Conservation (phyloP, 2,113 vertebrate species). For the Passer montanus region DNA sequence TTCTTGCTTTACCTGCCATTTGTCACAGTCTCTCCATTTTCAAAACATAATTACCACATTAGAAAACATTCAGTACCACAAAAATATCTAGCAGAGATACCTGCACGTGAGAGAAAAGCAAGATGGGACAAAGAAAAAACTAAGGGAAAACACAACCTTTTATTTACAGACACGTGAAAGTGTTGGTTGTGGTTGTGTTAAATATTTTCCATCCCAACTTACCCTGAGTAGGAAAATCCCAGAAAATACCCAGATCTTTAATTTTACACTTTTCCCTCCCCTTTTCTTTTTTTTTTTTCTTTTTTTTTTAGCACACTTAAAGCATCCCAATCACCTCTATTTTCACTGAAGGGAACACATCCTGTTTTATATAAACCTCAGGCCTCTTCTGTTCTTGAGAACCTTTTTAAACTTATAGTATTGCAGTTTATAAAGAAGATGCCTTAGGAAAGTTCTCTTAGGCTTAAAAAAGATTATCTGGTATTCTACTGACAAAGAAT, state of each 20-base stretch:
- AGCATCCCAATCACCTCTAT: background rate
- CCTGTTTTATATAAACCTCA: background rate
- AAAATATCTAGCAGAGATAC: background rate
- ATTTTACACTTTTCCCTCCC: background rate
- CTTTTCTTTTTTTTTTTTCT: background rate
- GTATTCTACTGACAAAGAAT: background rate
- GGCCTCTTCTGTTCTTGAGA: background rate
- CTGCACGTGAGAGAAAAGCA: background rate
- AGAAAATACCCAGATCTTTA: background rate
- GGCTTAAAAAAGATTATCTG: constrained; percentile 18
- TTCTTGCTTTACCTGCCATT: background rate
- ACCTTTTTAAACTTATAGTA: background rate
- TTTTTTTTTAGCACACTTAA: background rate
- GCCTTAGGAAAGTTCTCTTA: background rate
- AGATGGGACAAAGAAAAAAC: background rate
- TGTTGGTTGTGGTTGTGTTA: background rate
- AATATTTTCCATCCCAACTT: background rate
- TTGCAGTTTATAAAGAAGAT: background rate
- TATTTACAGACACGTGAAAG: background rate
- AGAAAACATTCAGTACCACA: background rate
- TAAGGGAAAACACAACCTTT: background rate
- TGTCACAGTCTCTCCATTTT: background rate
- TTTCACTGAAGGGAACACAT: background rate
- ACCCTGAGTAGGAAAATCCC: background rate
- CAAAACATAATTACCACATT: background rate